phyloP scores from a whole-genome alignment of 2,888 invertebrate species.

The Chelonus formosanus region DNA sequence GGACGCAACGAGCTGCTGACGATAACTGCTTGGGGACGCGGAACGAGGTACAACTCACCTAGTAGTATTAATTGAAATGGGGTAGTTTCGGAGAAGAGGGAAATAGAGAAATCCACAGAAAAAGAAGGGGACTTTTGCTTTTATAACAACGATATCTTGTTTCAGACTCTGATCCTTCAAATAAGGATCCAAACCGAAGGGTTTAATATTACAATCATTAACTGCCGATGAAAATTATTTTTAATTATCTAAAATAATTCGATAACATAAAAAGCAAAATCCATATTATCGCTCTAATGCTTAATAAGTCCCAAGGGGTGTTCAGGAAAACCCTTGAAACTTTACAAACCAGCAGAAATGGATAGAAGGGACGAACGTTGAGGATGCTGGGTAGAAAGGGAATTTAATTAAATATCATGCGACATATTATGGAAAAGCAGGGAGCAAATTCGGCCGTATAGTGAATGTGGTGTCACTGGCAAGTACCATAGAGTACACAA shows the following conservation, averaged over 20 bases:
- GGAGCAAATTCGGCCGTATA: constrained; percentile 20
- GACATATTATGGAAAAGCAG: constrained; percentile 51
- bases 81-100: constrained; percentile 49
- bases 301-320: constrained; percentile 52
- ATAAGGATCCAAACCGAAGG: too few relatives aligned
- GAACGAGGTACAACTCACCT: constrained; percentile 59
- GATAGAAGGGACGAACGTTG: constrained; percentile 39
- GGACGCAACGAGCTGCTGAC: constrained; percentile 46
- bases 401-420: constrained; percentile 60
- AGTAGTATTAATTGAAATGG: constrained; percentile 60
- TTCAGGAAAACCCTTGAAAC: constrained; percentile 52
- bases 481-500: constrained; percentile 44
- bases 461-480: constrained; percentile 41
- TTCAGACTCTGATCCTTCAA: not conserved
- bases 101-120: constrained; percentile 32
- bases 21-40: constrained; percentile 55
- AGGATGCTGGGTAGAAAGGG: constrained; percentile 38
- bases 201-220: too few relatives aligned
- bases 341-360: constrained; percentile 49
- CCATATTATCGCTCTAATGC: constrained; percentile 37
- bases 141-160: constrained; percentile 34
- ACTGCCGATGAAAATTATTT: not conserved
- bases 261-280: constrained; percentile 23
- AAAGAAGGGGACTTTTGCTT: constrained; percentile 39
- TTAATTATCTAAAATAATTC: not conserved